These are phyloP conservation scores for Heteropelma amictum DNA, from an alignment of 2,888 invertebrate genomes.

Conservation along the genomic window DNA sequence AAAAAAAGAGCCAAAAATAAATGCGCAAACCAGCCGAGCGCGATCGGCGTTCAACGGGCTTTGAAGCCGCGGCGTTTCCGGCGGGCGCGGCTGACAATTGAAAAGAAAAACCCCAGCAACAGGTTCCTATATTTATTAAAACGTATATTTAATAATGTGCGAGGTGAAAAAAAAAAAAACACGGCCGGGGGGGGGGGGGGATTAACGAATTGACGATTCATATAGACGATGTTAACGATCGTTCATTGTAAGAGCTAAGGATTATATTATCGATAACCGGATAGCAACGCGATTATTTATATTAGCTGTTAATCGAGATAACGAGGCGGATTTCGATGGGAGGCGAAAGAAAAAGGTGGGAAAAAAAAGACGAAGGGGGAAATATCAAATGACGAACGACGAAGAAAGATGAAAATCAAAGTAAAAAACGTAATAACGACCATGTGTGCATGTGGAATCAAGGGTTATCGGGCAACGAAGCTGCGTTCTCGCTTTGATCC, in stretches of 20 bases:
- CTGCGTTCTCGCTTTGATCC: no score
- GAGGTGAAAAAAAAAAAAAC: conserved; percentile 56
- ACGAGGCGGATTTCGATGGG: conserved; percentile 30
- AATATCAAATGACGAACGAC: background rate
- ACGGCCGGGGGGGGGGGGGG: no score
- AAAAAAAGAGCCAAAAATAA: conserved; percentile 22
- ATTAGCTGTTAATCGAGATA: conserved; percentile 56
- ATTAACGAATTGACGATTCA: conserved; percentile 58
- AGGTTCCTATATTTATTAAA: conserved; percentile 77
- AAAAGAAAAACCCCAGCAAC: conserved; percentile 73
- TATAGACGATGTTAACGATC: no score
- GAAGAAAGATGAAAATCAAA: conserved; percentile 4
- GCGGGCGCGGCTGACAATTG: conserved; percentile 51
- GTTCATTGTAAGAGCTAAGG: no score
- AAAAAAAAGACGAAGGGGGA: background rate
- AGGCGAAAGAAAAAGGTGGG: background rate
- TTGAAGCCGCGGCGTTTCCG: conserved; percentile 38
- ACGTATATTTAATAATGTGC: conserved; percentile 73
- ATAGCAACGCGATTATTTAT: conserved; percentile 58
- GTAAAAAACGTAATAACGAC: background rate
- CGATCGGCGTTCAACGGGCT: background rate
- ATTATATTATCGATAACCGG: conserved; percentile 57
- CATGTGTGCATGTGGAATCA: background rate
- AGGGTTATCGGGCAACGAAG: conserved; percentile 39
- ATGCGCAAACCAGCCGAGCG: background rate